phyloP scores from a whole-genome alignment of 2,888 invertebrate species.

The Choristoneura rosaceana region DNA sequence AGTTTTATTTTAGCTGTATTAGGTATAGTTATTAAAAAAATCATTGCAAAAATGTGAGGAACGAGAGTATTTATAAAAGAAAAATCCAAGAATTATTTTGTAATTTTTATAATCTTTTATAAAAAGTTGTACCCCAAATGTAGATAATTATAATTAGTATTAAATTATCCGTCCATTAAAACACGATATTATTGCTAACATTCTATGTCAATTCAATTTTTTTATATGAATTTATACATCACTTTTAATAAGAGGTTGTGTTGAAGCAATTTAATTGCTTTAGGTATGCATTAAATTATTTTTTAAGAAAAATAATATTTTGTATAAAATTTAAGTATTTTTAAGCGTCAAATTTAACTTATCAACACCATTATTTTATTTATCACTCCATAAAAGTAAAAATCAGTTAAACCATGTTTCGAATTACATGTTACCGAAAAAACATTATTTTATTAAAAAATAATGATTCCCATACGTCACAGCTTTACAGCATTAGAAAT shows the following conservation, averaged over 20 bases:
- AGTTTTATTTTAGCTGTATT: background rate
- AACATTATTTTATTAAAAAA: background rate
- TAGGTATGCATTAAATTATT: conserved; percentile 50
- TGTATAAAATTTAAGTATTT: conserved; percentile 45
- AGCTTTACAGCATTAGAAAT: too few species aligned
- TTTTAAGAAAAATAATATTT: conserved; percentile 47
- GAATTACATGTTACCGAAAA: background rate
- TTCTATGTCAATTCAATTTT: conserved; percentile 54
- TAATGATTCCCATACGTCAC: too few species aligned
- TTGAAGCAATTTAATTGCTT: conserved; percentile 77
- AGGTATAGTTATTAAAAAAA: conserved; percentile 5
- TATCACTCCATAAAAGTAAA: conserved; percentile 17
- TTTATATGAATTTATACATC: conserved; percentile 47
- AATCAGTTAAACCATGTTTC: conserved; percentile 6
- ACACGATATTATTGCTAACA: conserved; percentile 52
- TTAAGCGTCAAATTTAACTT: conserved; percentile 25
- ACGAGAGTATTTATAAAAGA: conserved; percentile 41
- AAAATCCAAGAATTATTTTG: conserved; percentile 38
- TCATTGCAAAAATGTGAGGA: background rate
- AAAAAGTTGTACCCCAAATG: conserved; percentile 72
- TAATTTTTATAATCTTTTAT: conserved; percentile 46
- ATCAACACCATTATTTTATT: conserved; percentile 26
- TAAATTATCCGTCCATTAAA: conserved; percentile 59
- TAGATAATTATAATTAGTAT: conserved; percentile 63
- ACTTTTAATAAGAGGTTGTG: conserved; percentile 71